Evolutionary conservation across 1,140 invertebrate genomes (phyloP), one percentile per base, ranked within the genome.

Genomic region (Papilio xuthus): DNA sequence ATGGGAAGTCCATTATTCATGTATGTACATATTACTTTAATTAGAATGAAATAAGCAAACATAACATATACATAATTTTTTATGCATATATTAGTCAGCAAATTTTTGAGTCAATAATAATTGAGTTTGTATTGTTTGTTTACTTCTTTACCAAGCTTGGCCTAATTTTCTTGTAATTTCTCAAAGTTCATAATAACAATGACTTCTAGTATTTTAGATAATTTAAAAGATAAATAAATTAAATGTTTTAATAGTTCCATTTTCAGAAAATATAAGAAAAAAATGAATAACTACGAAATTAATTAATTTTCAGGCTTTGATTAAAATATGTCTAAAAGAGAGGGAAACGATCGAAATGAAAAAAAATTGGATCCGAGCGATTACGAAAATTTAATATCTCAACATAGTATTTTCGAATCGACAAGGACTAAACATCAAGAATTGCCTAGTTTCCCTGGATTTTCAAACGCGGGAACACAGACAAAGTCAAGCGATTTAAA

Each of bases 391-490:
- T 82, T 94, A 23, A 89, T 94, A 85, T 92, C 92, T 56, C 93
- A 94, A 73, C 94, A 94, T 81, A 94, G 90, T 84, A 91, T 94
- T 83, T 94, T 94, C 84, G 94, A 94, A 81, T 84, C 88, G 8
- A 79, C 86, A 44, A 88, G 90, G 82, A 81, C 88, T 78, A 94
- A 92, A 85, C 87, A 90, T 78, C 92, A 93, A 81, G 91, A 92
- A 74, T 78, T 94, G 70, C 90, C 94, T 26, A 93, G 92, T 84
- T 94, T 94, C 84, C 91, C 94, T 23, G 94, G 93, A 28, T 94
- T 93, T 83, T 88, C 93, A 3, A 94, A 94, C 84, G 93, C 93
- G 26, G 94, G 94, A 88, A 94, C 93, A 42, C 93, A 94, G 88
- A 94, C 93, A 76, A 94, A 94, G 83, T 78, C 86, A 70, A 91